Conservation (phyloP, 2,888 invertebrate species). For the Eupithecia subfuscata region DNA sequence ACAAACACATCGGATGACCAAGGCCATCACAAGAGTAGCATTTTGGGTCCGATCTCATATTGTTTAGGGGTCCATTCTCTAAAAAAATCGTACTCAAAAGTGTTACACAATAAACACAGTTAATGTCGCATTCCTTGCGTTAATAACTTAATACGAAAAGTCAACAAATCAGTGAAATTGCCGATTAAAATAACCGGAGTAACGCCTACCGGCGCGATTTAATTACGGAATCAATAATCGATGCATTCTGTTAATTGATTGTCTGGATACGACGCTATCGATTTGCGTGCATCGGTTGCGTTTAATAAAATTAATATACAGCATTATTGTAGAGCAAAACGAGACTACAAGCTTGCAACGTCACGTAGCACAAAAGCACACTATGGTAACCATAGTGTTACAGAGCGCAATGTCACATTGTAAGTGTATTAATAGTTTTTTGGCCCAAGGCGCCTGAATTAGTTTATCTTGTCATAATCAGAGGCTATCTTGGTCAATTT, state of each 20-base stretch:
- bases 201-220: constrained; percentile 74
- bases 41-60: no score
- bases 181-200: constrained; percentile 49
- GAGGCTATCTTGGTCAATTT: no score
- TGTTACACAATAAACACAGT: neutral
- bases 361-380: neutral
- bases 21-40: no score
- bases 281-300: constrained; percentile 64
- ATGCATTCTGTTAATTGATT: constrained; percentile 75
- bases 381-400: no score
- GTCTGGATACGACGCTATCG: constrained; percentile 72
- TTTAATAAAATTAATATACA: constrained; percentile 39
- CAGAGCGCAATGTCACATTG: no score
- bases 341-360: neutral
- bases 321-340: constrained; percentile 31
- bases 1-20: no score
- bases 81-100: neutral
- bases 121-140: constrained; percentile 17
- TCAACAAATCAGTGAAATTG: constrained; percentile 62
- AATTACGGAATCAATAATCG: constrained; percentile 83
- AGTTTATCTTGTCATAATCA: no score
- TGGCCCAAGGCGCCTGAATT: no score
- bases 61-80: no score
- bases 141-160: constrained; percentile 66
- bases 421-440: no score